Conservation (phyloP, 2,797 vertebrate genomes). For the Halcyon smyrnensis region DNA sequence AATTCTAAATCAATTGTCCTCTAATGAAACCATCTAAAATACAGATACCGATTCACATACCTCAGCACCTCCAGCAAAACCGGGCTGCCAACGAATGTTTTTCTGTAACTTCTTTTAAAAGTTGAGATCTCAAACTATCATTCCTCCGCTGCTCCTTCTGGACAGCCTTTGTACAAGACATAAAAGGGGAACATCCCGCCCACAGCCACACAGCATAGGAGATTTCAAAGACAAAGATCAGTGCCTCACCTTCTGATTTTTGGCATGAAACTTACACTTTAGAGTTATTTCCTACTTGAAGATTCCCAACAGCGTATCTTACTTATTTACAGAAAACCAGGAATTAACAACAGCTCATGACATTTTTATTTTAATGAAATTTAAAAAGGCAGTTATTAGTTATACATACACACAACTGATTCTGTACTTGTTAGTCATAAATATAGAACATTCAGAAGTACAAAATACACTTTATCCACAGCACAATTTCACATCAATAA, state of each 20-base stretch:
- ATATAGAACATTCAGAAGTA: constrained; percentile 81
- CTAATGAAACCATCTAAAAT: not conserved
- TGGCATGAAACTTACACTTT: not conserved
- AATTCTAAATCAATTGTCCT: not conserved
- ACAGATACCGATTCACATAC: not conserved
- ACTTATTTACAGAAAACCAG: not conserved
- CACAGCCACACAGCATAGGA: not conserved
- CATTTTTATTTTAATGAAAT: constrained; percentile 81
- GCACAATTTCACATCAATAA: constrained; percentile 78
- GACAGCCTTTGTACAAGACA: not conserved
- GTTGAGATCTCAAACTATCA: not conserved
- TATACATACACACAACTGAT: constrained; percentile 78
- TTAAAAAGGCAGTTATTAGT: constrained; percentile 81
- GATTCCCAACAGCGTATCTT: not conserved
- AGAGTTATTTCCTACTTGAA: not conserved
- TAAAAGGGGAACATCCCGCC: not conserved
- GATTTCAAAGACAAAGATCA: not conserved
- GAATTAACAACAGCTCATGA: constrained; percentile 64
- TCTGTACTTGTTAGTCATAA: constrained; percentile 79
- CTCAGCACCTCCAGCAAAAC: not conserved
- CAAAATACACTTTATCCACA: constrained; percentile 79
- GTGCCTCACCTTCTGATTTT: not conserved
- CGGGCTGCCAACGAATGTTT: not conserved
- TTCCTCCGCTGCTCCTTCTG: not conserved
- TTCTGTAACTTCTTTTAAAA: not conserved